Evolutionary conservation across 2,888 invertebrate genomes (phyloP).

Genomic region (Standfussiana lucernea): DNA sequence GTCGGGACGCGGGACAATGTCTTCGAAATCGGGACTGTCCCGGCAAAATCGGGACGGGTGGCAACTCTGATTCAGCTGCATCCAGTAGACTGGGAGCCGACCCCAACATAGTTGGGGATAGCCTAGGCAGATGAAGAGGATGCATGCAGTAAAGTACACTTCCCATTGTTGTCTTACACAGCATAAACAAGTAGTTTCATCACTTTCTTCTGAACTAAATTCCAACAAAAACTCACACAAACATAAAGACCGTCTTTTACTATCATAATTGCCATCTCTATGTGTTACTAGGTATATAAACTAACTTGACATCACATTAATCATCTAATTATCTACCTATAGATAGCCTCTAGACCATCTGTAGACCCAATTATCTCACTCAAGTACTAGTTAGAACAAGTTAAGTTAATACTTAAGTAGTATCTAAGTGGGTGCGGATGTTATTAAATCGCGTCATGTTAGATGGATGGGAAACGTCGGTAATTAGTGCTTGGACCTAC

Average conservation of each 20-base stretch:
- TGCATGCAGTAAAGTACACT: no score
- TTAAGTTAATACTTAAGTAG: slow-evolving; percentile 25
- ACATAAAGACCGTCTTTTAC: not conserved
- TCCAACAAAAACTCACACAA: not conserved
- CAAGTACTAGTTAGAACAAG: slow-evolving; percentile 20
- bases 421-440: slow-evolving; percentile 45
- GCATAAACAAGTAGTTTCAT: no score
- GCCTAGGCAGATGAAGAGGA: not conserved
- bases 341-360: slow-evolving; percentile 1
- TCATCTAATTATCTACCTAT: slow-evolving; percentile 32
- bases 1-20: no score
- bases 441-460: slow-evolving; percentile 45
- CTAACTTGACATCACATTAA: not conserved
- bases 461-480: slow-evolving; percentile 27
- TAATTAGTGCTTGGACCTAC: slow-evolving; percentile 41
- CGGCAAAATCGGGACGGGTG: no score
- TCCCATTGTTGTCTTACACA: no score
- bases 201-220: not conserved
- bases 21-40: no score
- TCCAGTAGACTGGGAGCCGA: not conserved
- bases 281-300: slow-evolving; percentile 30
- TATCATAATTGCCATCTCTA: slow-evolving; percentile 23
- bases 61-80: no score
- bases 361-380: slow-evolving; percentile 34
- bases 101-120: not conserved